Conservation (phyloP, 1,140 invertebrate genomes). For the Caenorhabditis brenneri region DNA sequence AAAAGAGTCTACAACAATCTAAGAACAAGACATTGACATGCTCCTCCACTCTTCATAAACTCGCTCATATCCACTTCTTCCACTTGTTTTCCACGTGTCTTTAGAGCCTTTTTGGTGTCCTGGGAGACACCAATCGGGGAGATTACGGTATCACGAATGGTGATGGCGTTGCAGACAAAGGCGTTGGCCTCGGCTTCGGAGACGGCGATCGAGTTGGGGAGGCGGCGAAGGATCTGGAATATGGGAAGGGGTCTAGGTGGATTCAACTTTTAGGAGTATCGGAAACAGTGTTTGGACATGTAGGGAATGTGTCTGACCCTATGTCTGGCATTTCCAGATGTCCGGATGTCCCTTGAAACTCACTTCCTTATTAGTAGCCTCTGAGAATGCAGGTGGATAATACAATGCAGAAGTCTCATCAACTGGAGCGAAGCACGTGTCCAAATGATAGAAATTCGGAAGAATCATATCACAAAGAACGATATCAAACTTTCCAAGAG, state of each 20-base stretch:
- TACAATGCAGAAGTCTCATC: conserved; percentile 64
- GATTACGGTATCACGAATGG: conserved; percentile 62
- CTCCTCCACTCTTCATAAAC: conserved; percentile 71
- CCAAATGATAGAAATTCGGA: conserved; percentile 68
- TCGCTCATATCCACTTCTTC: conserved; percentile 69
- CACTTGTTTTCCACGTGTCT: conserved; percentile 60
- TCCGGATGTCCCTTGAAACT: too few species aligned
- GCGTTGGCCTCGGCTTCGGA: conserved; percentile 65
- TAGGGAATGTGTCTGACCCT: too few species aligned
- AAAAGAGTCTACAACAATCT: conserved; percentile 59
- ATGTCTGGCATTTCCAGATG: too few species aligned
- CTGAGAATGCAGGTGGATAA: conserved; percentile 66
- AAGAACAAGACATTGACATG: conserved; percentile 69
- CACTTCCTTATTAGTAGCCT: conserved; percentile 63
- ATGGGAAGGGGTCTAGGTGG: too few species aligned
- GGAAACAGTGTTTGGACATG: too few species aligned
- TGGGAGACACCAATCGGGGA: conserved; percentile 64
- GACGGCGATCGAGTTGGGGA: conserved; percentile 67
- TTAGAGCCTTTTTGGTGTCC: conserved; percentile 58
- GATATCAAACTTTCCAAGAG: conserved; percentile 65
- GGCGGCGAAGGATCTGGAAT: conserved; percentile 62
- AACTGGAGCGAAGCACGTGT: conserved; percentile 69
- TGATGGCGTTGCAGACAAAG: conserved; percentile 70
- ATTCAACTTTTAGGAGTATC: too few species aligned
- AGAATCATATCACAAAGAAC: conserved; percentile 65